Conservation (phyloP, 92 coral and sea anemone species). For the Hydrozoanthus gracilis region DNA sequence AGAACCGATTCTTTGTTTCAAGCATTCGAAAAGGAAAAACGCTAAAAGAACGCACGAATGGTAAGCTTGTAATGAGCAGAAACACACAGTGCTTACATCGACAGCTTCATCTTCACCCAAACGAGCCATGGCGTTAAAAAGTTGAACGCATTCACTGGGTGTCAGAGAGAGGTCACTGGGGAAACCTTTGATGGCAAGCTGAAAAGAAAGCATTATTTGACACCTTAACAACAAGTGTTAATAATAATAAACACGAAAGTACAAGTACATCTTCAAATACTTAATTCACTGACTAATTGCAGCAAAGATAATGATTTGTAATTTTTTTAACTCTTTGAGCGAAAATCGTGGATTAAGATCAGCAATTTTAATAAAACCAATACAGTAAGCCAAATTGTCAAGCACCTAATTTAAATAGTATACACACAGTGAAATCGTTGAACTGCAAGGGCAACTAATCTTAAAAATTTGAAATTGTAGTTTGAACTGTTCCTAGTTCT, state of each 20-base stretch:
- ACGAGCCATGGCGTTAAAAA: conserved; percentile 64
- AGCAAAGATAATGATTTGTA: not conserved
- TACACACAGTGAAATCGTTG: not conserved
- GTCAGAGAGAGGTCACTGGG: conserved; percentile 77
- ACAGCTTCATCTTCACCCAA: conserved; percentile 61
- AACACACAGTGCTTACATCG: conserved; percentile 32
- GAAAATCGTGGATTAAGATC: not conserved
- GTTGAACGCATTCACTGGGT: conserved; percentile 64
- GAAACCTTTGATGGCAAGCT: conserved; percentile 68
- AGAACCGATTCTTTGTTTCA: not conserved
- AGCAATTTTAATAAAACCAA: not conserved
- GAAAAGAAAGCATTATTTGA: not conserved
- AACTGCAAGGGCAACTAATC: too few relatives aligned
- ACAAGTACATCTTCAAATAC: too few relatives aligned
- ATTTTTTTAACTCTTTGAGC: too few relatives aligned
- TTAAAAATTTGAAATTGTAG: too few relatives aligned
- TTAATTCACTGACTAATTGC: too few relatives aligned
- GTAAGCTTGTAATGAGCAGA: not conserved
- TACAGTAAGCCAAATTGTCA: not conserved
- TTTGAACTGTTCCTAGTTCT: not conserved
- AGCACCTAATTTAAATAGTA: not conserved
- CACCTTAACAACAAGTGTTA: not conserved
- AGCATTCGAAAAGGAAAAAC: not conserved
- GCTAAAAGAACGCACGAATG: too few relatives aligned
- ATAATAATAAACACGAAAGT: too few relatives aligned